These are phyloP conservation scores for Berghia stephanieae DNA, from an alignment of 1,140 invertebrate genomes.

Conservation along the genomic window DNA sequence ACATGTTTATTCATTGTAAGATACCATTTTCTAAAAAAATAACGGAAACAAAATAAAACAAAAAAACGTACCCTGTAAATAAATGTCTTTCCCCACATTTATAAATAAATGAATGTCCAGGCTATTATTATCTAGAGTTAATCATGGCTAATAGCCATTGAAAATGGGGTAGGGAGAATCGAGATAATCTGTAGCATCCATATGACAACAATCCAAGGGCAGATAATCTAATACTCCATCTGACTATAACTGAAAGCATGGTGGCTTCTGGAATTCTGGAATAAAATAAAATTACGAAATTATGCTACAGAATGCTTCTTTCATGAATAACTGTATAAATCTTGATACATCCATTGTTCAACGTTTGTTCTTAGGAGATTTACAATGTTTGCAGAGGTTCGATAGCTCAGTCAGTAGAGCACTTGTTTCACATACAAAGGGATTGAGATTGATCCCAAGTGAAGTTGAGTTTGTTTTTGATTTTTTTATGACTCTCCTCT, in stretches of 20 bases:
- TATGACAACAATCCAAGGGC: conserved; percentile 32
- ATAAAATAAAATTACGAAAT: conserved; percentile 7
- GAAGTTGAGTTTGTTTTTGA: too few relatives aligned
- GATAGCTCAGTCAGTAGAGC: background rate
- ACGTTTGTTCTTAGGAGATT: background rate
- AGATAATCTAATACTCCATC: conserved; percentile 35
- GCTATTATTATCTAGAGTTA: too few relatives aligned
- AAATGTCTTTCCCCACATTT: too few relatives aligned
- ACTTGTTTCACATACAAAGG: background rate
- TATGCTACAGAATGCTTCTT: background rate
- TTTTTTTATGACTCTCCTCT: too few relatives aligned
- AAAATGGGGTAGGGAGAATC: too few relatives aligned
- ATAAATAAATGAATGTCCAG: too few relatives aligned
- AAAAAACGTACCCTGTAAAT: too few relatives aligned
- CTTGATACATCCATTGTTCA: background rate
- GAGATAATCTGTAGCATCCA: conserved; percentile 37
- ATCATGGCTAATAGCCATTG: too few relatives aligned
- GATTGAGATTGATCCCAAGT: too few relatives aligned
- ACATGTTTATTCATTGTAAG: too few relatives aligned
- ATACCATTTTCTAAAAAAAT: too few relatives aligned
- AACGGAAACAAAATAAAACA: too few relatives aligned
- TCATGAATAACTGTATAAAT: background rate
- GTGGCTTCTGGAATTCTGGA: conserved; percentile 33
- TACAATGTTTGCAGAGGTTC: background rate
- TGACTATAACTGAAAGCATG: conserved; percentile 29